These are phyloP conservation scores for Notodonta dromedarius DNA, from an alignment of 2,888 invertebrate species.

Conservation along the genomic window DNA sequence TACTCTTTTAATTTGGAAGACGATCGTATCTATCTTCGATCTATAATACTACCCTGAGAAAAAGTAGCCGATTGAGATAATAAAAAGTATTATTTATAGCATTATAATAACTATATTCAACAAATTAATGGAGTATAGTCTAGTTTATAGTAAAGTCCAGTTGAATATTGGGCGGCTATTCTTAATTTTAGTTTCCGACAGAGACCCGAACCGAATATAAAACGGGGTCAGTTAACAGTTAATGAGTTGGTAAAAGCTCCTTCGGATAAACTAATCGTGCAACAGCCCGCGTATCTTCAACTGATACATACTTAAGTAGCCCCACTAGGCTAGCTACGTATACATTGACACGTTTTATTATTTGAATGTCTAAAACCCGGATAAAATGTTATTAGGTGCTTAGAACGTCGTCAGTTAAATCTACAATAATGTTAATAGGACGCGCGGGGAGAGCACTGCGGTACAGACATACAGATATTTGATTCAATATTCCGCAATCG, in stretches of 20 bases:
- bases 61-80: slow-evolving; percentile 4
- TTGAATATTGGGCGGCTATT: slow-evolving; percentile 13
- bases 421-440: neutral
- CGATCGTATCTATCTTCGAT: slow-evolving; percentile 8
- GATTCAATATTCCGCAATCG: slow-evolving; percentile 18
- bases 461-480: slow-evolving; percentile 5
- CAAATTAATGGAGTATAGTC: neutral
- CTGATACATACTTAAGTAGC: slow-evolving; percentile 17
- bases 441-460: neutral
- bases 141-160: neutral
- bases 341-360: neutral
- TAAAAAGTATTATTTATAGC: slow-evolving; percentile 2
- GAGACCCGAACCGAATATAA: slow-evolving; percentile 57
- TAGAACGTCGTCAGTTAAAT: neutral
- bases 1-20: slow-evolving; percentile 6
- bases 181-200: slow-evolving; percentile 34
- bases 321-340: slow-evolving; percentile 18
- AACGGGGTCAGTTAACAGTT: slow-evolving; percentile 75
- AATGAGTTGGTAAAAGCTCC: slow-evolving; percentile 75
- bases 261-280: slow-evolving; percentile 52
- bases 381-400: neutral
- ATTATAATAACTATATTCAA: neutral
- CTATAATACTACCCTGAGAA: slow-evolving; percentile 1
- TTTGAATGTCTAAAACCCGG: slow-evolving; percentile 4
- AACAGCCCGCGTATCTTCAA: slow-evolving; percentile 27